Evolutionary conservation across 2,113 vertebrate species (phyloP), one percentile per base, ranked within the genome.

Genomic region (Recurvirostra avosetta): DNA sequence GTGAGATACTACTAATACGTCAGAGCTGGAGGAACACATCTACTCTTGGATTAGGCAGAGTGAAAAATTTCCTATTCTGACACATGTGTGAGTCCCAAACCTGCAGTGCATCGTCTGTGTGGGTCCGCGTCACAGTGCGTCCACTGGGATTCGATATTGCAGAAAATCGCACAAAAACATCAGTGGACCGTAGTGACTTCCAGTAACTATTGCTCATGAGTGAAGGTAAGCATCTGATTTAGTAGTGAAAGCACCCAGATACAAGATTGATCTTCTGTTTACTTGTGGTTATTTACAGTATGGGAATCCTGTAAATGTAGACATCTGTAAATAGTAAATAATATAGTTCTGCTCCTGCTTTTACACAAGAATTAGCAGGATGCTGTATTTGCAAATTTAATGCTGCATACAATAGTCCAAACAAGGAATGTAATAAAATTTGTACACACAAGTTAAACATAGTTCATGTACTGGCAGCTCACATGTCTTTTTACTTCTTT

Each of bases 101-200:
- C 22, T 49, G 36, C n/a, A 4, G 8, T 40, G 22, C 19, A 8
- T 32, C 50, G 14, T 20, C 65, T 65, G 23, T 11, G 41, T 23
- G 52, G 34, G 45, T 32, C 40, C 84, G 55, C 0, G 0, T 7
- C 8, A 3, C 23, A 11, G 45, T 20, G 45, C 19, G 19, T 47
- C 19, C 45, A 7, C 45, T 47, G 47, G 9, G 30, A 15, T 55
- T 25, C 73, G 55, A 8, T 29, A 15, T 5, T 32, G 21, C 68
- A 67, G n/a, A 50, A 47, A 45, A 76, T 8, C 1, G 1, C 29
- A 14, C 3, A 52, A 75, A 56, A 20, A 5, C 27, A 80, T 32
- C 38, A 50, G 63, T 4, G 25, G 41, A 18, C 9, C 53, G 3
- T 5, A 23, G 55, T 29, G 78, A 61, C 53, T 75, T 72, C n/a